A percentile compares a stretch with the other conserved stretches of the same genome.
Evolutionary conservation across 2,113 vertebrate genomes (phyloP).

Genomic region (Desmodus rotundus): DNA sequence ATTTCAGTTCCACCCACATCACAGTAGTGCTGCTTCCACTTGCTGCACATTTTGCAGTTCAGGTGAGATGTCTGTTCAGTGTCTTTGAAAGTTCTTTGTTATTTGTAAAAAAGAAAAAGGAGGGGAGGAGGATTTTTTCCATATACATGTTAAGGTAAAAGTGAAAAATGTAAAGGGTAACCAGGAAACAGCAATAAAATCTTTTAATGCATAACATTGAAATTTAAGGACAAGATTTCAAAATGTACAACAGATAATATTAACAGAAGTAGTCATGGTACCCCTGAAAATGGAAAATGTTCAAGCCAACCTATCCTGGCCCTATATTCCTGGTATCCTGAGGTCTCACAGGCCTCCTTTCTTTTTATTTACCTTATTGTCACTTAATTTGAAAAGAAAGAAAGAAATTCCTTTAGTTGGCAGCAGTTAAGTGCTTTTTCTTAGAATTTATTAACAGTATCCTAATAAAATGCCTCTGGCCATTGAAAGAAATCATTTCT

Average conservation of each 20-base stretch:
- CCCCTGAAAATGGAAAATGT: neutral
- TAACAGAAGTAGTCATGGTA: neutral
- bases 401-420: neutral
- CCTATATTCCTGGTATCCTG: neutral
- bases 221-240: neutral
- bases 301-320: neutral
- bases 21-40: neutral
- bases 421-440: neutral
- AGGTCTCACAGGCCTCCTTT: neutral
- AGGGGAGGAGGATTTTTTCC: neutral
- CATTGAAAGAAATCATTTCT: neutral
- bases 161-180: neutral
- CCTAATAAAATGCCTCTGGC: neutral
- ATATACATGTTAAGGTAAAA: neutral
- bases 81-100: neutral
- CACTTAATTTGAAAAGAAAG: conserved; percentile 40
- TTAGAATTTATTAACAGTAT: conserved; percentile 16
- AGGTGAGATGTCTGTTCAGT: neutral
- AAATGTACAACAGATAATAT: neutral
- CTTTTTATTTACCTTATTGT: neutral
- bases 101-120: neutral
- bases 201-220: neutral
- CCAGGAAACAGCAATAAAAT: neutral
- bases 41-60: neutral
- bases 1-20: neutral